Percentiles rank a stretch among this genome's conserved stretches.
phyloP scores from a whole-genome alignment of 2,888 invertebrate genomes.

The Tetranychus truncatus region DNA sequence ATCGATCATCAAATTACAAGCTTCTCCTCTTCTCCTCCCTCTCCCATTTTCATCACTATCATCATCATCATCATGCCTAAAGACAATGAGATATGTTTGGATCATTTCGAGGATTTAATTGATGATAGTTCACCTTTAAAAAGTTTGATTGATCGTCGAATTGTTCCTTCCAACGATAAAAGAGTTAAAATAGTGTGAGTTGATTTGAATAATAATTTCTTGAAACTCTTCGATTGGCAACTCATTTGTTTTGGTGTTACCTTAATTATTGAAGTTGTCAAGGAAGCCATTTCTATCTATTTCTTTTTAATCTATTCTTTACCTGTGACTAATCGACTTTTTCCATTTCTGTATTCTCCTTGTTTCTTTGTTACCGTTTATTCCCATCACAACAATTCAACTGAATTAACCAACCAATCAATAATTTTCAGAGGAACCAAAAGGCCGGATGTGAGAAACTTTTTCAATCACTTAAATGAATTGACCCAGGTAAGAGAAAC shows the following conservation, averaged over 20 bases:
- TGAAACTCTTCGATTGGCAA: no score
- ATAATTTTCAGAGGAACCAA: not conserved
- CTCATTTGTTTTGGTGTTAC: no score
- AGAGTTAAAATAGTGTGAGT: constrained; percentile 1
- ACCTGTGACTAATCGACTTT: no score
- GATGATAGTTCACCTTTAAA: not conserved
- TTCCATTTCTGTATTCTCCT: not conserved
- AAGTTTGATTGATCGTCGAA: not conserved
- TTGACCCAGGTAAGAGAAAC: not conserved
- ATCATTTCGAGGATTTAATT: not conserved
- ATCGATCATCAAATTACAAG: not conserved
- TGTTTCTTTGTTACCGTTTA: not conserved
- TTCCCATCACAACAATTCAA: not conserved
- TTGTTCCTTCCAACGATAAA: not conserved
- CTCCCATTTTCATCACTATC: not conserved
- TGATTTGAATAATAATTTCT: not conserved
- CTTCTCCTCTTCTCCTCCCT: no score
- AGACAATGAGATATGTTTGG: not conserved
- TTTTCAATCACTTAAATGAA: not conserved
- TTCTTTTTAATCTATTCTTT: no score
- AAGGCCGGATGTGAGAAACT: not conserved
- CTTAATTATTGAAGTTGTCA: no score
- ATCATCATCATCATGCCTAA: not conserved
- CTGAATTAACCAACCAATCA: not conserved
- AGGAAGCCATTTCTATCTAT: no score